Evolutionary conservation across 2,113 vertebrate genomes (phyloP).

Genomic region (Leiothrix lutea): DNA sequence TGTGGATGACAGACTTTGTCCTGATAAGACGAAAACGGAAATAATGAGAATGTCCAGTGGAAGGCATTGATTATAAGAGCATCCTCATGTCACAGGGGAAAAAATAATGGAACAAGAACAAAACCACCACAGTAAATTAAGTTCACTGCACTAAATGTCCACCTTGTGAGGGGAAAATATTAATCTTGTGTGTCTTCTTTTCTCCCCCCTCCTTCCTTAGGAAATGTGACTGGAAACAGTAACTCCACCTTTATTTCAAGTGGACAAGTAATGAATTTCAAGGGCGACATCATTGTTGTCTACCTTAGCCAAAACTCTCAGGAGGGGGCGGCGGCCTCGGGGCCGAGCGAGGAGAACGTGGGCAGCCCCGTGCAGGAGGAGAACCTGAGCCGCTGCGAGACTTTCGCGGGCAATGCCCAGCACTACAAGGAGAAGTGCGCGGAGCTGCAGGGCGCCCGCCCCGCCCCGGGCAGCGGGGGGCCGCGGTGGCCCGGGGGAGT

Average conservation of each 20-base stretch:
- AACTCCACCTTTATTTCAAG: slow-evolving; percentile 98
- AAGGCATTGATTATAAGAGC: slow-evolving; percentile 12
- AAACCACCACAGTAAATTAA: background rate
- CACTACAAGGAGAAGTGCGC: slow-evolving; percentile 65
- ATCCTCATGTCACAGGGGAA: background rate
- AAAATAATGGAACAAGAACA: slow-evolving; percentile 3
- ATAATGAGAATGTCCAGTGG: background rate
- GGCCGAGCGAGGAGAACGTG: slow-evolving; percentile 71
- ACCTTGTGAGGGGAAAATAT: background rate
- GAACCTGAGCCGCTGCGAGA: slow-evolving; percentile 75
- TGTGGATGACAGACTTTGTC: background rate
- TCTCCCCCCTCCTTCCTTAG: slow-evolving; percentile 62
- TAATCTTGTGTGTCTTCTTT: slow-evolving; percentile 26
- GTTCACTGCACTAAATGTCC: background rate
- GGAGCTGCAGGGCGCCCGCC: slow-evolving; percentile 30
- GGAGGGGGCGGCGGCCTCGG: slow-evolving; percentile 56
- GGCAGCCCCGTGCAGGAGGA: slow-evolving; percentile 90
- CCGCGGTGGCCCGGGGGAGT: background rate
- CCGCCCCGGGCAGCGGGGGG: background rate
- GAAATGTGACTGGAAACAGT: slow-evolving; percentile 92
- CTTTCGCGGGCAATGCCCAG: slow-evolving; percentile 73
- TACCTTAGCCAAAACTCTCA: slow-evolving; percentile 90
- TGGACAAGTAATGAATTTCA: slow-evolving; percentile 99
- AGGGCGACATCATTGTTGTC: slow-evolving; percentile 92
- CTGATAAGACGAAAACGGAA: background rate